Evolutionary conservation across 2,888 invertebrate species (phyloP).

Genomic region (Acrobasis consociella): DNA sequence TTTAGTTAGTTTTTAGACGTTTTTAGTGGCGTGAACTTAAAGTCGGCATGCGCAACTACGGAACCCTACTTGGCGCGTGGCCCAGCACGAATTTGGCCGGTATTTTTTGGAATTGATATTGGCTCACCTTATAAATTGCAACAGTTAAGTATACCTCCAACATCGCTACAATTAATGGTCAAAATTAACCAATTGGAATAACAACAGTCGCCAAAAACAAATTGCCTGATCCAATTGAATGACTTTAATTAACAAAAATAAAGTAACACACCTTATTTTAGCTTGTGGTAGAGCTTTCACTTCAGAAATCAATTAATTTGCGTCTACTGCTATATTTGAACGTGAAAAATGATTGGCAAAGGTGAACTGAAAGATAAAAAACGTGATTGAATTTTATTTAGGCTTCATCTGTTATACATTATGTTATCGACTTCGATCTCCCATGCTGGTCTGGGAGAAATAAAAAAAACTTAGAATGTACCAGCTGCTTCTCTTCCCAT

Average conservation of each 20-base stretch:
- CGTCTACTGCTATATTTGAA: conserved; percentile 1
- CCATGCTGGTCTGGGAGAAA: too few relatives aligned
- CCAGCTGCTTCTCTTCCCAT: too few relatives aligned
- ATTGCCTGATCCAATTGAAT: conserved; percentile 8
- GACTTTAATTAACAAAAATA: conserved; percentile 4
- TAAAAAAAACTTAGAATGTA: too few relatives aligned
- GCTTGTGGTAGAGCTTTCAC: conserved; percentile 7
- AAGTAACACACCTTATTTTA: not conserved
- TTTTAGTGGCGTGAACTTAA: too few relatives aligned
- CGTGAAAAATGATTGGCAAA: conserved; percentile 15
- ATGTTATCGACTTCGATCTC: too few relatives aligned
- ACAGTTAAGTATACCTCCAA: not conserved
- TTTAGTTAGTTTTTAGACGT: too few relatives aligned
- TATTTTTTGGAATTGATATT: too few relatives aligned
- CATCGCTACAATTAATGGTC: not conserved
- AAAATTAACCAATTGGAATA: conserved; percentile 1
- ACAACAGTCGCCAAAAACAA: not conserved
- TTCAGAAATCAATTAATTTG: conserved; percentile 12
- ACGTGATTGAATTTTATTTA: conserved; percentile 1
- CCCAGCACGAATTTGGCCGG: too few relatives aligned
- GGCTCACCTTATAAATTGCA: not conserved
- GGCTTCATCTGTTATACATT: not conserved
- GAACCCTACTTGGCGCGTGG: too few relatives aligned
- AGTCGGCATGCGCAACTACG: too few relatives aligned
- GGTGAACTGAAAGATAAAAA: not conserved